These are phyloP conservation scores for Junonia oenone DNA, from an alignment of 2,888 invertebrate genomes.

Conservation along the genomic window DNA sequence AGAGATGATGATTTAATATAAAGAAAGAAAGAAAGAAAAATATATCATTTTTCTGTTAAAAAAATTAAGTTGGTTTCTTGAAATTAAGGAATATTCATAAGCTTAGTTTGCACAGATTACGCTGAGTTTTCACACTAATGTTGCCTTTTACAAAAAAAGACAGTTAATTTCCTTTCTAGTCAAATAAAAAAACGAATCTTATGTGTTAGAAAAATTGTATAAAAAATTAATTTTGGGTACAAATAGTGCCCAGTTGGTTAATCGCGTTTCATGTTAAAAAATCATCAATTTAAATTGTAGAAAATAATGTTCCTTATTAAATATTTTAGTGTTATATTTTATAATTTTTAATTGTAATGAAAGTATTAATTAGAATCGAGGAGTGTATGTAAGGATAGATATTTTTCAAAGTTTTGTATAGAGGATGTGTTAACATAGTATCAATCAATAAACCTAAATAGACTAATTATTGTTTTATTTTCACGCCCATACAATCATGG, in stretches of 20 bases:
- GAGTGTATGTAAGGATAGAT: constrained; percentile 33
- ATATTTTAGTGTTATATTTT: constrained; percentile 1
- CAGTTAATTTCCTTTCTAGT: constrained; percentile 5
- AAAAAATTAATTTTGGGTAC: neutral
- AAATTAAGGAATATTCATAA: neutral
- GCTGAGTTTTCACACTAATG: neutral
- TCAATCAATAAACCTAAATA: constrained; percentile 51
- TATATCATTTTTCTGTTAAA: neutral
- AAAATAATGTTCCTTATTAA: constrained; percentile 3
- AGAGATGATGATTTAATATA: too few species aligned
- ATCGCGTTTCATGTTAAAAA: neutral
- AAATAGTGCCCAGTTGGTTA: neutral
- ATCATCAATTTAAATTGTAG: neutral
- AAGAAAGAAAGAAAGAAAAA: too few species aligned
- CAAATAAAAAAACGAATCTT: neutral
- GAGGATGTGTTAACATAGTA: constrained; percentile 48
- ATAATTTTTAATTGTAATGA: constrained; percentile 3
- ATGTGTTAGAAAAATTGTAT: neutral
- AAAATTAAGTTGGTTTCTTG: neutral
- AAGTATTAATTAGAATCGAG: constrained; percentile 18
- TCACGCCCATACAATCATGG: too few species aligned
- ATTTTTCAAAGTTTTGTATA: constrained; percentile 63
- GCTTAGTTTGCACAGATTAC: neutral
- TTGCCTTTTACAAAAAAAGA: neutral
- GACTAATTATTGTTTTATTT: constrained; percentile 36